Percentiles rank a stretch among this genome's conserved stretches.
These are phyloP conservation scores for Pediacus dermestoides DNA, from an alignment of 2,888 invertebrate species.

Conservation along the genomic window DNA sequence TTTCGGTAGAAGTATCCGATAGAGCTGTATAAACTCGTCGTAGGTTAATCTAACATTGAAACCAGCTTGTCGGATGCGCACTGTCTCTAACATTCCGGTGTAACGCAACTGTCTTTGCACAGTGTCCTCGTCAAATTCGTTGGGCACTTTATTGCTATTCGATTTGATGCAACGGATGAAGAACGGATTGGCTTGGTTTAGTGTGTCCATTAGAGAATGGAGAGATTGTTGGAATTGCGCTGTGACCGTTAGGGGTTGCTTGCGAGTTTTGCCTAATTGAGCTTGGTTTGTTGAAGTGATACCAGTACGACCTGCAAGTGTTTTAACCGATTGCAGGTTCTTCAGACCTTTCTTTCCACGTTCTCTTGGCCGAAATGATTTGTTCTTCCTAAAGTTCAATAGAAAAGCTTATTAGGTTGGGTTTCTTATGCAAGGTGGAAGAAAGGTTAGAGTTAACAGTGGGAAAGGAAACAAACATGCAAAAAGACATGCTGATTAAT, in stretches of 20 bases:
- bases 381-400: slow-evolving; percentile 85
- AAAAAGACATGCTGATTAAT: too few species aligned
- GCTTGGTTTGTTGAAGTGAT: slow-evolving; percentile 55
- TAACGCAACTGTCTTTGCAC: slow-evolving; percentile 88
- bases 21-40: slow-evolving; percentile 90
- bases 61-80: slow-evolving; percentile 89
- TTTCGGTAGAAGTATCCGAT: slow-evolving; percentile 85
- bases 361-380: slow-evolving; percentile 85
- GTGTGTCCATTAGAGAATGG: slow-evolving; percentile 86
- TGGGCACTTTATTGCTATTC: slow-evolving; percentile 85
- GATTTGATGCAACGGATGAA: slow-evolving; percentile 93
- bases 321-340: slow-evolving; percentile 89
- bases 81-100: slow-evolving; percentile 96
- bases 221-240: slow-evolving; percentile 94
- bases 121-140: slow-evolving; percentile 89
- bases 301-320: slow-evolving; percentile 73
- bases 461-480: too few species aligned
- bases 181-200: slow-evolving; percentile 85
- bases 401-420: too few species aligned
- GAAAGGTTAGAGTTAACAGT: too few species aligned
- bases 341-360: slow-evolving; percentile 83
- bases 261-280: slow-evolving; percentile 63
- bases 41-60: slow-evolving; percentile 92
- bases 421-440: too few species aligned
- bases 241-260: slow-evolving; percentile 88